Evolutionary conservation across 2,113 vertebrate genomes (phyloP).

Genomic region (Cebidichthys violaceus): DNA sequence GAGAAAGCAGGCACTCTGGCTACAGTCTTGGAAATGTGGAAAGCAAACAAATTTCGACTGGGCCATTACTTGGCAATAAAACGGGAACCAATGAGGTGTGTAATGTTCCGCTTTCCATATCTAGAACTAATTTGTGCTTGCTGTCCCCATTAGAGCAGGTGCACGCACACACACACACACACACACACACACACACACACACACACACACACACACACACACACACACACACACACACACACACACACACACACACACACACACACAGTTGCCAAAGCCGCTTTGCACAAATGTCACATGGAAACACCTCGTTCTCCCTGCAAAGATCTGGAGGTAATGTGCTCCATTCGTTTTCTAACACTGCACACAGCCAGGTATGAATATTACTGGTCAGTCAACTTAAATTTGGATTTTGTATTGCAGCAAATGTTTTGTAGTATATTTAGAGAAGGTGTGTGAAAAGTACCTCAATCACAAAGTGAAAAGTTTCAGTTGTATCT

Average conservation of each 20-base stretch:
- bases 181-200: neutral
- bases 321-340: constrained; percentile 27
- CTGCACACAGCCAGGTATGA: neutral
- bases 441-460: neutral
- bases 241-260: too few species aligned
- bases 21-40: constrained; percentile 70
- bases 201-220: neutral
- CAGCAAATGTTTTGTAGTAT: neutral
- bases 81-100: constrained; percentile 77
- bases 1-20: constrained; percentile 57
- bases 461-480: neutral
- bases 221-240: neutral
- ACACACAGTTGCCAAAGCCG: neutral
- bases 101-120: constrained; percentile 68
- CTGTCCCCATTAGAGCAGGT: constrained; percentile 52
- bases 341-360: constrained; percentile 8
- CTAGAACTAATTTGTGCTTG: constrained; percentile 66
- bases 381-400: neutral
- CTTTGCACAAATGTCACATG: constrained; percentile 30
- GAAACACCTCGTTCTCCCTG: constrained; percentile 2
- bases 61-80: constrained; percentile 77
- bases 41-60: constrained; percentile 72
- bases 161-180: neutral
- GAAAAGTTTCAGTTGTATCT: neutral
- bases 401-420: neutral